phyloP scores from a whole-genome alignment of 2,113 vertebrate genomes.

The Mixornis gularis region DNA sequence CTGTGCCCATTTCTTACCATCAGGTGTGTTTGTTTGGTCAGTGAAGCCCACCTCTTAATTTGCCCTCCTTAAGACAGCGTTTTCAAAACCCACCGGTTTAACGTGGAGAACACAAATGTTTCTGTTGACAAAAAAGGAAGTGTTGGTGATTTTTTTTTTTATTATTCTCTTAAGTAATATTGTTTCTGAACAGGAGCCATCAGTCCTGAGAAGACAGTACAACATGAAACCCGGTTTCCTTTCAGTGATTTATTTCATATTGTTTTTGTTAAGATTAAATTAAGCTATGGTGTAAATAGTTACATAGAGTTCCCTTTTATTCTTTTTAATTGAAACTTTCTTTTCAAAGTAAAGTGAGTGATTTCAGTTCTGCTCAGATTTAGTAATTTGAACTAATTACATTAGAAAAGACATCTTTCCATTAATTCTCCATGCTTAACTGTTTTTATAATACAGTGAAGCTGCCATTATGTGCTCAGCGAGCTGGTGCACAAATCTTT shows the following conservation, averaged over 20 bases:
- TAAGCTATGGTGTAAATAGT: slow-evolving; percentile 56
- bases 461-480: slow-evolving; percentile 37
- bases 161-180: neutral
- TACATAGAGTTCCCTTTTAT: slow-evolving; percentile 39
- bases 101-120: neutral
- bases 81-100: fast-evolving
- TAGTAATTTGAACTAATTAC: slow-evolving; percentile 50
- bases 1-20: slow-evolving; percentile 88
- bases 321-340: slow-evolving; percentile 49
- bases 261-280: slow-evolving; percentile 61
- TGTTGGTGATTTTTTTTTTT: neutral
- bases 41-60: neutral
- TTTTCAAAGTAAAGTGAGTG: slow-evolving; percentile 45
- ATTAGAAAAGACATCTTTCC: slow-evolving; percentile 37
- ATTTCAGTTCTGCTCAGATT: slow-evolving; percentile 58
- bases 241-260: slow-evolving; percentile 53
- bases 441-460: slow-evolving; percentile 47
- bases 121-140: slow-evolving; percentile 55
- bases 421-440: slow-evolving; percentile 54
- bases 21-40: slow-evolving; percentile 76
- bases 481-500: slow-evolving; percentile 40
- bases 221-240: slow-evolving; percentile 53
- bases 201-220: slow-evolving; percentile 39
- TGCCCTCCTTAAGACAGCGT: neutral
- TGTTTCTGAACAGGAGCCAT: slow-evolving; percentile 58